These are phyloP conservation scores for Azemiops feae DNA, from an alignment of 2,113 vertebrate genomes.

Conservation along the genomic window DNA sequence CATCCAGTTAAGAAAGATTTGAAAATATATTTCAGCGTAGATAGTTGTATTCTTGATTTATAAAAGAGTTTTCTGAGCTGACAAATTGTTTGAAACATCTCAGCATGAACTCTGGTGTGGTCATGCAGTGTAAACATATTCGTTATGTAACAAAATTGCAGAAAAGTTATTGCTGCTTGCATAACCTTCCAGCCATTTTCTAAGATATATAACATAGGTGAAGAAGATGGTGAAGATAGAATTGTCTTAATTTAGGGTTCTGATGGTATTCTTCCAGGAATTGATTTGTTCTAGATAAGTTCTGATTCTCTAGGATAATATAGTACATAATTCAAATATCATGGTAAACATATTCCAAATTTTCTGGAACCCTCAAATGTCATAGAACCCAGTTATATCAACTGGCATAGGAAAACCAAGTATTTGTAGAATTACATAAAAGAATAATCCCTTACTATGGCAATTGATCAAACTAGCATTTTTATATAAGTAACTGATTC, in stretches of 20 bases:
- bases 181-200: background rate
- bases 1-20: background rate
- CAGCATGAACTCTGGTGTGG: background rate
- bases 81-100: background rate
- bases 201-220: background rate
- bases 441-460: background rate
- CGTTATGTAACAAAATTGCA: background rate
- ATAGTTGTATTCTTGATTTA: background rate
- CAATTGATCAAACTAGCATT: background rate
- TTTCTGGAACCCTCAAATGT: background rate
- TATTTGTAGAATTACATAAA: background rate
- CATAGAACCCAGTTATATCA: background rate
- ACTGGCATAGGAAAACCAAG: background rate
- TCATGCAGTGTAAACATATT: background rate
- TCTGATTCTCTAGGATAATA: background rate
- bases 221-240: background rate
- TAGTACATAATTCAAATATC: background rate
- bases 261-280: background rate
- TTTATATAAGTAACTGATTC: background rate
- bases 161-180: background rate
- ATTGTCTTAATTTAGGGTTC: background rate
- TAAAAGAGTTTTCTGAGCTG: background rate
- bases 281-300: background rate
- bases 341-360: background rate
- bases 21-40: too few species aligned